Conservation (phyloP, 2,113 vertebrate species). For the Asarcornis scutulata region DNA sequence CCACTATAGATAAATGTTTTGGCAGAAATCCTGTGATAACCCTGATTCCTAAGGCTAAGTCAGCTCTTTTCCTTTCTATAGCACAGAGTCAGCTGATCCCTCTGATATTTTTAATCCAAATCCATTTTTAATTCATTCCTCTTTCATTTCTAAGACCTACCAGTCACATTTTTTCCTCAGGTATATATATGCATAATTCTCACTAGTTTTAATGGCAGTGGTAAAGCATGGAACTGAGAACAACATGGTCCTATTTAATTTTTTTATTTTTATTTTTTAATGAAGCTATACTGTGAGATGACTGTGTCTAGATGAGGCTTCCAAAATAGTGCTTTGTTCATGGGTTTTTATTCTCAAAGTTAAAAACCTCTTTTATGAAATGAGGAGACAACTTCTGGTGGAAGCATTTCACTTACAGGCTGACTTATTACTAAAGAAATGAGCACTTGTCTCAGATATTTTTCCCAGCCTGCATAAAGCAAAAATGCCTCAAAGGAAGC, state of each 20-base stretch:
- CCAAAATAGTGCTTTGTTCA: not conserved
- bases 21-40: constrained; percentile 31
- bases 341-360: not conserved
- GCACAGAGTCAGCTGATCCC: not conserved
- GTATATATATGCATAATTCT: not conserved
- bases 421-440: constrained; percentile 13
- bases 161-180: not conserved
- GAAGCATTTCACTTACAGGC: not conserved
- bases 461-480: constrained; percentile 8
- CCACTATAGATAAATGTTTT: constrained; percentile 1
- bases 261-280: not conserved
- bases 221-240: not conserved
- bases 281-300: not conserved
- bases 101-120: constrained; percentile 28
- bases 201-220: not conserved
- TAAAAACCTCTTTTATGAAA: constrained; percentile 21
- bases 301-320: not conserved
- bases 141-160: constrained; percentile 2
- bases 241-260: not conserved
- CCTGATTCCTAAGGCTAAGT: constrained; percentile 13
- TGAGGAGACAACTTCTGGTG: not conserved
- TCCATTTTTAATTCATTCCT: constrained; percentile 28
- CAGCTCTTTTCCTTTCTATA: constrained; percentile 37
- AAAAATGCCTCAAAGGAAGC: not conserved
- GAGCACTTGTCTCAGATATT: not conserved